Evolutionary conservation across 1,140 invertebrate genomes (phyloP), one percentile per base, ranked within the genome.

Genomic region (Heliconius nattereri): DNA sequence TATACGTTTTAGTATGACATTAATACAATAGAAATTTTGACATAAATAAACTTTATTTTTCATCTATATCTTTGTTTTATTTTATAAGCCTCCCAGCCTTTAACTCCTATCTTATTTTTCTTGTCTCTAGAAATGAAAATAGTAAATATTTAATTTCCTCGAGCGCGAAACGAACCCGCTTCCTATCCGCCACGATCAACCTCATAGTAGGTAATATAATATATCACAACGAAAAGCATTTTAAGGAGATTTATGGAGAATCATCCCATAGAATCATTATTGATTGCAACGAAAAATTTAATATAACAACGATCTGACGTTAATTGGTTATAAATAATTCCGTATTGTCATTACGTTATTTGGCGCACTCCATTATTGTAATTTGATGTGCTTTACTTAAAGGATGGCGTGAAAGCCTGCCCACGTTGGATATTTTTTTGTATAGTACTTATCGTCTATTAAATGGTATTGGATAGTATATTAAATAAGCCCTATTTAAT

Each of bases 1-100:
- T 91, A 91, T 93, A 93, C 90, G 91, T 92, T 93, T 90, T 92
- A 93, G 91, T 93, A 92, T 92, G 20, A 85, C 90, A 91, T 90
- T 89, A 80, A 87, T 85, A 71, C 80, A 82, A 81, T 57, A 20
- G 66, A 71, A 71, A 78, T 80, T 71, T 76, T 79, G 60, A 83
- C 81, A 84, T 83, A 85, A 83, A 87, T 83, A 85, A 83, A 87
- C 70, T 89, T 84, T 90, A 91, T 89, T 85, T 89, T 89, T 66
- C 23, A 66, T 66, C 23, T 85, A 83, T 86, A 85, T 32, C 7
- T 40, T 73, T 76, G 9, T 72, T 81, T 75, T 75, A 35, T 83
- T 82, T 35, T 35, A 35, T 7, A 32, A 32, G 32, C 32, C 7
- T 35, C 1, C 1, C 32, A 35, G 6, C 32, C 32, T 35, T 35